Evolutionary conservation across 2,888 invertebrate species (phyloP).

Genomic region (Stramonita haemastoma): DNA sequence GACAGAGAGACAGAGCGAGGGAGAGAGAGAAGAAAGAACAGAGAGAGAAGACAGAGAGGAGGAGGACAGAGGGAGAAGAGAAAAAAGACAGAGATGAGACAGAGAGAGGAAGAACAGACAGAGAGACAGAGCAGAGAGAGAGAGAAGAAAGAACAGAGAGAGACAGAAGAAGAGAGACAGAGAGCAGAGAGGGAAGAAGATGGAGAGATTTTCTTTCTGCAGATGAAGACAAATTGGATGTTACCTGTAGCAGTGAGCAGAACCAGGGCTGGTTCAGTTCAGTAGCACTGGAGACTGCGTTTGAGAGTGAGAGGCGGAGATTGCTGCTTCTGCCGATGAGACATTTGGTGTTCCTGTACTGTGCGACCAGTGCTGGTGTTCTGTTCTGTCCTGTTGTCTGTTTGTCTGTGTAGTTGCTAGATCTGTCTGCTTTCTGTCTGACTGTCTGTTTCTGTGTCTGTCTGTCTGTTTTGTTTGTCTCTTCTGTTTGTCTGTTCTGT

Average conservation of each 20-base stretch:
- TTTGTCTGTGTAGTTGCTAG: neutral
- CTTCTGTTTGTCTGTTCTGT: neutral
- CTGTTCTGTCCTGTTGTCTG: neutral
- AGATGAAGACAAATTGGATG: no score
- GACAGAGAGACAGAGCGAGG: no score
- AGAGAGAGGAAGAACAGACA: neutral
- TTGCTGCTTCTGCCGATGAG: no score
- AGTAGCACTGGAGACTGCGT: no score
- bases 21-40: no score
- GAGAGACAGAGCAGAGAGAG: neutral
- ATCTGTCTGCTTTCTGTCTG: neutral
- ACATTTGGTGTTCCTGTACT: no score
- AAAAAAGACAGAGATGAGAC: neutral
- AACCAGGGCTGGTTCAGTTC: no score
- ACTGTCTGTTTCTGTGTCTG: neutral
- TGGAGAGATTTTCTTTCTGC: neutral
- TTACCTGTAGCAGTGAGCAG: no score
- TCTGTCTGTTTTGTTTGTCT: neutral
- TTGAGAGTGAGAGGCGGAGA: no score
- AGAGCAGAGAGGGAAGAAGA: neutral
- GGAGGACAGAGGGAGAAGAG: no score
- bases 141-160: neutral
- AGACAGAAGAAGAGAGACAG: neutral
- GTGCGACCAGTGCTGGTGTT: no score
- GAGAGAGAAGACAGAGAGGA: no score